phyloP scores from a whole-genome alignment of 2,888 invertebrate species.

The Protophormia terraenovae region DNA sequence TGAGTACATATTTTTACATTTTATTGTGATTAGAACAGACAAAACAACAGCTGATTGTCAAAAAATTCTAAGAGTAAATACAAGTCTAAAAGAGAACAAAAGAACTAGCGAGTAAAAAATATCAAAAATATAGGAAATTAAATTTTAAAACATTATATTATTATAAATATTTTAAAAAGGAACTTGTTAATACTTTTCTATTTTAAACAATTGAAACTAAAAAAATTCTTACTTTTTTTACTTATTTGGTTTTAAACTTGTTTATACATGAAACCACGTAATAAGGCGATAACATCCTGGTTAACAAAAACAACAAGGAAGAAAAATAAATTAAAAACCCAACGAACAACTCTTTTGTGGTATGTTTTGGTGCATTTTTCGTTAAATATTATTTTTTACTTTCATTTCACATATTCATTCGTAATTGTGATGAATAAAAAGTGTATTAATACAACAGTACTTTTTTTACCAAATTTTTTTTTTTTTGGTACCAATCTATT shows the following conservation, averaged over 20 bases:
- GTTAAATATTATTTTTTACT: constrained; percentile 36
- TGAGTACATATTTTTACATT: background rate
- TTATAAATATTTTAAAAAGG: no score
- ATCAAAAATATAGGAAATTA: background rate
- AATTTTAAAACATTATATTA: background rate
- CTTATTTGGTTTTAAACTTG: constrained; percentile 35
- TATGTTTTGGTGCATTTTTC: constrained; percentile 41
- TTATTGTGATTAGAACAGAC: background rate
- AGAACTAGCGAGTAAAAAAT: background rate
- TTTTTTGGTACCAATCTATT: background rate
- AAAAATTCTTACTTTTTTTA: background rate
- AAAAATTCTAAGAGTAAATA: background rate
- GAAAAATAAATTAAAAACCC: constrained; percentile 43
- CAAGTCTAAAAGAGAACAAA: background rate
- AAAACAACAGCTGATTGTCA: background rate
- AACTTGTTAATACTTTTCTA: background rate
- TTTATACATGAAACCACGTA: constrained; percentile 53
- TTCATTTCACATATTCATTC: constrained; percentile 16
- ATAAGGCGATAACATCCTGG: constrained; percentile 61
- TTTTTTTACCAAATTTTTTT: background rate
- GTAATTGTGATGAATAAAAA: no score
- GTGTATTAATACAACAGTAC: no score
- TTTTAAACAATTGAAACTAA: background rate
- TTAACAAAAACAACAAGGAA: constrained; percentile 30
- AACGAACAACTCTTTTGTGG: constrained; percentile 51